These are phyloP conservation scores for Forpus xanthops DNA, from an alignment of 2,797 vertebrate species.

Conservation along the genomic window DNA sequence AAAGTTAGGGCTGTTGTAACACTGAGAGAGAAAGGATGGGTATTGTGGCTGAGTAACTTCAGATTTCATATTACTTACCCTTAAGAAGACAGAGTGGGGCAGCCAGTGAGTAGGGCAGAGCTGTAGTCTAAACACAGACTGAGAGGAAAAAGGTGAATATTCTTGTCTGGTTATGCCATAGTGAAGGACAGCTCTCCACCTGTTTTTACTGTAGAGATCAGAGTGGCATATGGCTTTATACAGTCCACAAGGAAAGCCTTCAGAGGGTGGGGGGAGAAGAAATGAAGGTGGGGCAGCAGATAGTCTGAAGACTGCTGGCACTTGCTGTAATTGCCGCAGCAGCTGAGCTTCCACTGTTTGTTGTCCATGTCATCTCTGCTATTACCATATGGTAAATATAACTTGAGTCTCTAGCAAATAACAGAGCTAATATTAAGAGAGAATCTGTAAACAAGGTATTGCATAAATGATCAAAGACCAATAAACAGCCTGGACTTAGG, in stretches of 20 bases:
- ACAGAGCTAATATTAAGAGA: constrained; percentile 55
- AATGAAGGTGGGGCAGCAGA: neutral
- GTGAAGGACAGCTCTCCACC: neutral
- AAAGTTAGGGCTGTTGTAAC: neutral
- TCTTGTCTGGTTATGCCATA: neutral
- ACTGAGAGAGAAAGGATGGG: neutral
- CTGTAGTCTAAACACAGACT: neutral
- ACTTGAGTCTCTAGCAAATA: constrained; percentile 57
- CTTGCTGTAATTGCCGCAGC: constrained; percentile 13
- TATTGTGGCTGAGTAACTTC: neutral
- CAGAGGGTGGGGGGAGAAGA: neutral
- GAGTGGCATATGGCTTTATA: neutral
- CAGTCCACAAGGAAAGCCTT: neutral
- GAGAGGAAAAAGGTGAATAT: neutral
- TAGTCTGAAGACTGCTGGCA: constrained; percentile 9
- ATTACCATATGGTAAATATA: constrained; percentile 62
- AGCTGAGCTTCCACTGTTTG: constrained; percentile 42
- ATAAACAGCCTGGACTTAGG: constrained; percentile 4
- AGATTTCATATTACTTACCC: neutral
- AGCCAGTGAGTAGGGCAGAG: neutral
- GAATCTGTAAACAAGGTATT: constrained; percentile 63
- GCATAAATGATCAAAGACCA: constrained; percentile 48
- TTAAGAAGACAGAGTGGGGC: neutral
- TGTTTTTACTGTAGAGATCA: neutral
- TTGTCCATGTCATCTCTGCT: constrained; percentile 41